Percentiles rank a stretch among this genome's conserved stretches.
Conservation (phyloP, 2,888 invertebrate species). For the Acleris holmiana region DNA sequence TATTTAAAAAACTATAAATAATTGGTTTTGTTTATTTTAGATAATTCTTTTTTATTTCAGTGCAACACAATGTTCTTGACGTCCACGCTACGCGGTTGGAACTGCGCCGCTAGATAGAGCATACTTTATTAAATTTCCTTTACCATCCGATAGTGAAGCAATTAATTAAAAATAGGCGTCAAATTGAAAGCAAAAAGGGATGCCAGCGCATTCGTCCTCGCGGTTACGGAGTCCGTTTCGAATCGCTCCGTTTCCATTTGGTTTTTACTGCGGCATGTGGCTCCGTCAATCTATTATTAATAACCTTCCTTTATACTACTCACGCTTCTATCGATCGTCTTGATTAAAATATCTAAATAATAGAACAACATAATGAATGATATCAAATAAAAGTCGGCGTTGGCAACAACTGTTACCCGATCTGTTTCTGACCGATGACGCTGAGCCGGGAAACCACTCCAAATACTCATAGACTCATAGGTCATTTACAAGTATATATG, state of each 20-base stretch:
- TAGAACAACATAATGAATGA: slow-evolving; percentile 67
- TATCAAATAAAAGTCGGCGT: slow-evolving; percentile 50
- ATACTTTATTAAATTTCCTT: slow-evolving; percentile 45
- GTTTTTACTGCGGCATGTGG: slow-evolving; percentile 81
- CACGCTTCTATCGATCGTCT: slow-evolving; percentile 76
- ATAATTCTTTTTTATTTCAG: too few species aligned
- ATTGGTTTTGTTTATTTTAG: too few species aligned
- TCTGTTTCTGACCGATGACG: slow-evolving; percentile 1
- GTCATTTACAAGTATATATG: too few species aligned
- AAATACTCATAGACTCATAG: too few species aligned
- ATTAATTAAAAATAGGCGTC: slow-evolving; percentile 65
- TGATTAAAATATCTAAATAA: slow-evolving; percentile 84
- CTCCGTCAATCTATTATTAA: slow-evolving; percentile 75
- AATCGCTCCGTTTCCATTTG: slow-evolving; percentile 76
- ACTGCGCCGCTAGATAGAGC: too few species aligned
- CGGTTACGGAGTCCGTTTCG: slow-evolving; percentile 74
- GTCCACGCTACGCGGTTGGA: too few species aligned
- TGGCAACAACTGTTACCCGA: slow-evolving; percentile 36
- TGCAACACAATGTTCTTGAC: too few species aligned
- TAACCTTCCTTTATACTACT: slow-evolving; percentile 78
- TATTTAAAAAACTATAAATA: too few species aligned
- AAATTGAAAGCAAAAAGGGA: slow-evolving; percentile 70
- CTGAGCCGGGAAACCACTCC: neutral
- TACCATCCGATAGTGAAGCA: slow-evolving; percentile 55
- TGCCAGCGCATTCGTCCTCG: slow-evolving; percentile 65